These are phyloP conservation scores for Galeopsomyia nigrocyanea DNA, from an alignment of 2,888 invertebrate species.

Conservation along the genomic window DNA sequence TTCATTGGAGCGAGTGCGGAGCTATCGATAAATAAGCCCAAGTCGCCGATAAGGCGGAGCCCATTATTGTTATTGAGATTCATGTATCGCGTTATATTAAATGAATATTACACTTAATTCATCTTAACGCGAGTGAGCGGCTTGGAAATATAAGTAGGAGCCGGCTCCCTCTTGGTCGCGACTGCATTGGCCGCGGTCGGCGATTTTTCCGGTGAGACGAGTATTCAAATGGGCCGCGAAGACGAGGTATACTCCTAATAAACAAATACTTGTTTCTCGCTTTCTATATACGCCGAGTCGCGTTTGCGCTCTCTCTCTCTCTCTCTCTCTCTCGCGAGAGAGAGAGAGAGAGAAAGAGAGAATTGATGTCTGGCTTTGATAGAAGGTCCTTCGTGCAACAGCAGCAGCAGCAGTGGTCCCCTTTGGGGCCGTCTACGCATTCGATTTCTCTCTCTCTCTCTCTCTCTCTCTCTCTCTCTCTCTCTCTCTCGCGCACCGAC, in stretches of 20 bases:
- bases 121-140: too few relatives aligned
- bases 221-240: slow-evolving; percentile 27
- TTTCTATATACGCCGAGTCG: not conserved
- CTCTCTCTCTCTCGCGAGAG: slow-evolving; percentile 24
- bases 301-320: not conserved
- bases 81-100: slow-evolving; percentile 11
- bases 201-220: slow-evolving; percentile 13
- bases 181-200: not conserved
- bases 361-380: slow-evolving; percentile 45
- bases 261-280: slow-evolving; percentile 32
- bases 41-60: too few relatives aligned
- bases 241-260: slow-evolving; percentile 9
- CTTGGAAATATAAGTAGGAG: too few relatives aligned
- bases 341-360: not conserved
- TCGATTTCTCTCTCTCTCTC: too few relatives aligned
- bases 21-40: too few relatives aligned
- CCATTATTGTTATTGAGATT: not conserved
- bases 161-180: not conserved
- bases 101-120: slow-evolving; percentile 6
- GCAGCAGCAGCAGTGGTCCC: slow-evolving; percentile 13
- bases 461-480: too few relatives aligned
- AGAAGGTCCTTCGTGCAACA: slow-evolving; percentile 30
- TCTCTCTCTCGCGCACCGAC: slow-evolving; percentile 30
- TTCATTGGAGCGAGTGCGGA: too few relatives aligned
- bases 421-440: not conserved